These are phyloP conservation scores for Pseudopipra pipra DNA, from an alignment of 2,113 vertebrate genomes.

Conservation along the genomic window DNA sequence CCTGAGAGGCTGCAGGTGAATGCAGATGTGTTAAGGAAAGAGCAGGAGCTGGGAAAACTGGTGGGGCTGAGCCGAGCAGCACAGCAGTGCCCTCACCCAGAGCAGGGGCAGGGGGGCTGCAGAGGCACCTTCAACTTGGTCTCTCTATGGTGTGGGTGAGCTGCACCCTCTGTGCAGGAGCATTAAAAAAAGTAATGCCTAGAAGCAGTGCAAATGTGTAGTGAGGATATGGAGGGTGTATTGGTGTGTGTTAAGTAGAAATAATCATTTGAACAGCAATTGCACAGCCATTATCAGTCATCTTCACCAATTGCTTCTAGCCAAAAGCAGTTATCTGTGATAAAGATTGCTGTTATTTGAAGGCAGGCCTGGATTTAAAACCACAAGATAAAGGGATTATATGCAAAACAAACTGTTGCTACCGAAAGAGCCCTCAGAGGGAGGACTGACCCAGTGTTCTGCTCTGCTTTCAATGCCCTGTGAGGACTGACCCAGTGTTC, in stretches of 20 bases:
- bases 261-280: background rate
- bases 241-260: background rate
- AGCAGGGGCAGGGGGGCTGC: background rate
- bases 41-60: background rate
- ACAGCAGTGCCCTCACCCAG: background rate
- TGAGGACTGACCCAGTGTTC: background rate
- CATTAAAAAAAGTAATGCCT: rapidly evolving
- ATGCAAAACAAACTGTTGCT: background rate
- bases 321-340: background rate
- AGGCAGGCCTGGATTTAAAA: background rate
- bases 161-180: background rate
- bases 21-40: too few relatives aligned
- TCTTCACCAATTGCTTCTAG: background rate
- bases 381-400: background rate
- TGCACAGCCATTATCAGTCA: background rate
- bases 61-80: background rate
- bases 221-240: background rate
- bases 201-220: rapidly evolving
- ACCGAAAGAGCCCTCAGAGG: background rate
- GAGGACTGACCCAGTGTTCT: background rate
- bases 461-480: background rate
- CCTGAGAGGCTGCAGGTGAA: background rate
- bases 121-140: background rate
- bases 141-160: background rate
- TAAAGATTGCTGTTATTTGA: background rate